Evolutionary conservation across 2,797 vertebrate species (phyloP), one percentile per base, ranked within the genome.

Genomic region (Lutjanus campechanus): DNA sequence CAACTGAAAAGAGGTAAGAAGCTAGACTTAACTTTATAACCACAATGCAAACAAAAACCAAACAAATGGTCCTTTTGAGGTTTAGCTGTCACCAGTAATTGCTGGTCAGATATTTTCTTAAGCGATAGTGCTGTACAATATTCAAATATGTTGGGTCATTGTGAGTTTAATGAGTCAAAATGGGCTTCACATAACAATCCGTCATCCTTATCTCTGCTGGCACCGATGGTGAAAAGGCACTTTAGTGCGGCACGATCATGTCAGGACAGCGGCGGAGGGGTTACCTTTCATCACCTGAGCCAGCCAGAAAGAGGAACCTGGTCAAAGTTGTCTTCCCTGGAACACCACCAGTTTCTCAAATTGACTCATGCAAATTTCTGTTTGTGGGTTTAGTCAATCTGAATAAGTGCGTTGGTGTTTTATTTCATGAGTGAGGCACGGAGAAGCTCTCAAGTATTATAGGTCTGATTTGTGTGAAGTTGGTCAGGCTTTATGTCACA

Each of bases 261-360:
- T 22, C 58, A 25, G 22, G 43, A 13, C 22, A 16, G 19, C 1
- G 19, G 25, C 3, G 6, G 11, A 41, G 20, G 5, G 20, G 3
- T 19, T 13, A 46, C 22, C 22, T 40, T 61, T 13, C 10, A 17
- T 22, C 0, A 5, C 7, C 22, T 22, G 41, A 53, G 55, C 61
- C n/a, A n/a, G n/a, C 46, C 16, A 56, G 16, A 73, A 79, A 62
- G 56, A 73, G 70, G 77, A 79, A 79, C 50, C 16, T 11, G 4
- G 4, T 8, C 6, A 8, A 55, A 56, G 3, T 9, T 22, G 13
- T 1, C 62, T 58, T 75, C n/a, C 11, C 22, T 47, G 62, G 76
- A 71, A 71, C 1, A 0, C 1, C 25, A 20, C 1, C 15, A 41
- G 40, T 13, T 47, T 77, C 5, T 22, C 8, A 13, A 0, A 2